Evolutionary conservation across 1,140 invertebrate species (phyloP).

Genomic region (Chymomyza costata): DNA sequence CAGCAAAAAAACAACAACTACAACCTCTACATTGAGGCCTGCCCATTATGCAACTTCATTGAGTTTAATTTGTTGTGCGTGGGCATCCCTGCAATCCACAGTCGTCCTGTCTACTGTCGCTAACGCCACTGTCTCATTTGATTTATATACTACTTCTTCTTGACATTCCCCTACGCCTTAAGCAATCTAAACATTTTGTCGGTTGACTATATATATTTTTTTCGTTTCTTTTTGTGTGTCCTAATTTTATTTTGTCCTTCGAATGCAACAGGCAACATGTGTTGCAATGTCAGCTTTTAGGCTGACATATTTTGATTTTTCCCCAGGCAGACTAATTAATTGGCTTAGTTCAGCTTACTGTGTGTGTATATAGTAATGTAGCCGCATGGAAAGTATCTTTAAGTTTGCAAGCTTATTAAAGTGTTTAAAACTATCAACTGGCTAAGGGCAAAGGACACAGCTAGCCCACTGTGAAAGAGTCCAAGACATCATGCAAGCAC

Average conservation of each 20-base stretch:
- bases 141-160: constrained; percentile 52
- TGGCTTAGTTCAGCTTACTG: constrained; percentile 46
- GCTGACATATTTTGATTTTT: constrained; percentile 58
- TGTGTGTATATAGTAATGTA: constrained; percentile 12
- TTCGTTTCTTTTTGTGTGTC: constrained; percentile 13
- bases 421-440: constrained; percentile 49
- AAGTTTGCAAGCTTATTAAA: constrained; percentile 15
- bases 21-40: constrained; percentile 13
- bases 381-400: no score
- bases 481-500: no score
- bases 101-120: constrained; percentile 13
- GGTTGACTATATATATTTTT: constrained; percentile 9
- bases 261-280: constrained; percentile 68
- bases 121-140: constrained; percentile 16
- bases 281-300: constrained; percentile 50
- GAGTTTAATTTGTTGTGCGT: constrained; percentile 64
- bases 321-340: constrained; percentile 57
- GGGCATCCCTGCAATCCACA: no score
- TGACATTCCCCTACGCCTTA: constrained; percentile 24
- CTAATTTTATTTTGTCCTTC: constrained; percentile 31
- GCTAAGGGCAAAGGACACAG: constrained; percentile 25
- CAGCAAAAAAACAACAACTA: constrained; percentile 30
- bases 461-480: background rate
- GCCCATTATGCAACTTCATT: constrained; percentile 69
- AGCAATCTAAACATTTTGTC: constrained; percentile 47